Evolutionary conservation across 2,113 vertebrate species (phyloP).

Genomic region (Labeo catla): DNA sequence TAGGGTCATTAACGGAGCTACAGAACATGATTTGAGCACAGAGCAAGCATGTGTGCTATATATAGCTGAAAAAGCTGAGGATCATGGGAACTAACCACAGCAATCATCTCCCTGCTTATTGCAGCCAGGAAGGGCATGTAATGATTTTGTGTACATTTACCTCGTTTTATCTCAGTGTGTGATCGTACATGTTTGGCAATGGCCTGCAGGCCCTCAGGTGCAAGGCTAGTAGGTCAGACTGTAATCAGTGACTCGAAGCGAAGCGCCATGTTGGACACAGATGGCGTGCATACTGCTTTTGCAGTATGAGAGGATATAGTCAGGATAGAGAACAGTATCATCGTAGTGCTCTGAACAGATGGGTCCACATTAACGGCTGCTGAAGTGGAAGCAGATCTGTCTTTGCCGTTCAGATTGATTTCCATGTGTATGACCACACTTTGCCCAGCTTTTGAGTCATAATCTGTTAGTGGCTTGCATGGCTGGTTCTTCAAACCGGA

Average conservation of each 20-base stretch:
- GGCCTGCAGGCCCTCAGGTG: constrained; percentile 9
- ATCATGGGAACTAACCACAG: constrained; percentile 61
- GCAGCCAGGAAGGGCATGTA: constrained; percentile 9
- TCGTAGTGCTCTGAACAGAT: constrained; percentile 65
- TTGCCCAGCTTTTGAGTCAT: constrained; percentile 15
- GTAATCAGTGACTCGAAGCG: constrained; percentile 50
- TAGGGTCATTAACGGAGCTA: constrained; percentile 65
- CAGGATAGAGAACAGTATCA: constrained; percentile 3
- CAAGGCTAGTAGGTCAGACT: constrained; percentile 53
- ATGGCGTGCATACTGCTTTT: constrained; percentile 52
- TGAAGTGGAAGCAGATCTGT: constrained; percentile 44
- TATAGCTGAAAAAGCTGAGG: constrained; percentile 59
- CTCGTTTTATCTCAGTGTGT: constrained; percentile 16
- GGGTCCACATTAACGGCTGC: constrained; percentile 61
- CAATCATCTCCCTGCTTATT: constrained; percentile 58
- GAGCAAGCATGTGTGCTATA: constrained; percentile 56
- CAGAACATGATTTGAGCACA: constrained; percentile 50
- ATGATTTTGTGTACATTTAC: constrained; percentile 3
- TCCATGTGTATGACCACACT: not conserved
- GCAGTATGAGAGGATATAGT: not conserved
- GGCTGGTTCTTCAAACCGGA: not conserved
- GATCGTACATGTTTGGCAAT: not conserved
- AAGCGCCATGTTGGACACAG: constrained; percentile 62
- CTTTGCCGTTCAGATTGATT: constrained; percentile 11
- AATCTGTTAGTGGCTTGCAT: not conserved